phyloP scores from a whole-genome alignment of 1,140 invertebrate genomes.

The Camponotus floridanus region DNA sequence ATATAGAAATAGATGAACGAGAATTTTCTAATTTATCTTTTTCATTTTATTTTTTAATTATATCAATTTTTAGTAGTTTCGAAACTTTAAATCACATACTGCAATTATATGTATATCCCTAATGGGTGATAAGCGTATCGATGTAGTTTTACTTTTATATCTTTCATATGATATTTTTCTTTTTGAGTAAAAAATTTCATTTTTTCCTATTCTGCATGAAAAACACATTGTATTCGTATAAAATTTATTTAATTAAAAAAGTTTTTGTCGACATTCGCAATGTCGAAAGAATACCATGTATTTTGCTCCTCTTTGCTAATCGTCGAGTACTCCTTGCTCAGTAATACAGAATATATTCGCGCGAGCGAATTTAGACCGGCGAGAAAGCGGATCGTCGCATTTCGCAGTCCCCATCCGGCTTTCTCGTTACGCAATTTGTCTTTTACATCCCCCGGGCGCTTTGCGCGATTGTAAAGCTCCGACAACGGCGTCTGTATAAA shows the following conservation, averaged over 20 bases:
- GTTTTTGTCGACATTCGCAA: not conserved
- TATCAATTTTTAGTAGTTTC: constrained; percentile 13
- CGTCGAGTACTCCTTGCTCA: constrained; percentile 2
- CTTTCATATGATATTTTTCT: not conserved
- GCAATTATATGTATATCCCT: not conserved
- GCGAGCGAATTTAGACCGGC: constrained; percentile 36
- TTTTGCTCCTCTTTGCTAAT: constrained; percentile 1
- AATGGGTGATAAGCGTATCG: too few relatives aligned
- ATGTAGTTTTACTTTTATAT: not conserved
- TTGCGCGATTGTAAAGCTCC: constrained; percentile 53
- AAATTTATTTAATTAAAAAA: constrained; percentile 16
- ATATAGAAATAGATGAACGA: not conserved
- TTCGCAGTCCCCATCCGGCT: constrained; percentile 23
- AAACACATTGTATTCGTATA: not conserved
- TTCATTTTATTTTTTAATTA: constrained; percentile 18
- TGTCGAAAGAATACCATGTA: not conserved
- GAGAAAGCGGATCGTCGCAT: not conserved
- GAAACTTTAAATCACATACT: constrained; percentile 8
- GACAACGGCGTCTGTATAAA: constrained; percentile 31
- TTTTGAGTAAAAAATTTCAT: not conserved
- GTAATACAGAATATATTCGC: constrained; percentile 41
- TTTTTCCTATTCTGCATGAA: too few relatives aligned
- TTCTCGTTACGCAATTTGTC: constrained; percentile 57
- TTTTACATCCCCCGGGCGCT: constrained; percentile 46
- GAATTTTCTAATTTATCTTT: constrained; percentile 19